Percentiles rank a stretch among this genome's conserved stretches.
phyloP scores from a whole-genome alignment of 2,113 vertebrate genomes.

The Crypturellus undulatus region DNA sequence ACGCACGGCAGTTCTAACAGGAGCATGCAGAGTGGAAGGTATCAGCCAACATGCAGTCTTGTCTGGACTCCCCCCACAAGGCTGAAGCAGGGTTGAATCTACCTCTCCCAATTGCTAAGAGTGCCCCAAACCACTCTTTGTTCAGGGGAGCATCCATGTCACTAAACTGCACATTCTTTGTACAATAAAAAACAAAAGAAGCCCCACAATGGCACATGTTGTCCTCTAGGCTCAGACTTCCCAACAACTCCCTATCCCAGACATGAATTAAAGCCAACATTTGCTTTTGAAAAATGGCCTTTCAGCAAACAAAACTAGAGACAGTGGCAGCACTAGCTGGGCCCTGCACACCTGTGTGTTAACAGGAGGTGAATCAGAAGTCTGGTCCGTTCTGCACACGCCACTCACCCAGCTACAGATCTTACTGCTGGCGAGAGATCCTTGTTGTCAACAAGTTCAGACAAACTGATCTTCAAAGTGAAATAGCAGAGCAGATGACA shows the following conservation, averaged over 20 bases:
- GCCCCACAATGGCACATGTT: neutral
- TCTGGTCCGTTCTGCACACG: neutral
- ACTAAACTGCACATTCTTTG: neutral
- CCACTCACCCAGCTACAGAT: neutral
- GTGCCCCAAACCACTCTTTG: neutral
- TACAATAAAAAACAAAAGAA: neutral
- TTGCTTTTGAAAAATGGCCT: neutral
- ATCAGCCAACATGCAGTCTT: neutral
- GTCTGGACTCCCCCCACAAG: neutral
- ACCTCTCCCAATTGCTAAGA: neutral
- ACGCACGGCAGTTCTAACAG: neutral
- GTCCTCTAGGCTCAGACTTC: neutral
- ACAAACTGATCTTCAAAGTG: neutral
- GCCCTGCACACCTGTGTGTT: neutral
- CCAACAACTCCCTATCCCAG: neutral
- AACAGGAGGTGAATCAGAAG: neutral
- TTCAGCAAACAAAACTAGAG: neutral
- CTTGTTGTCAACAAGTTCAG: neutral
- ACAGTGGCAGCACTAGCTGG: neutral
- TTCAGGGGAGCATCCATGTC: neutral
- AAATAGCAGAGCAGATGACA: neutral
- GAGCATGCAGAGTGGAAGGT: neutral
- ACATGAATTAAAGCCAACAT: neutral
- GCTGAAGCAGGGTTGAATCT: neutral
- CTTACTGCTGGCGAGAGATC: neutral